Conservation (phyloP, 1,140 invertebrate species). For the Eumeta japonica region DNA sequence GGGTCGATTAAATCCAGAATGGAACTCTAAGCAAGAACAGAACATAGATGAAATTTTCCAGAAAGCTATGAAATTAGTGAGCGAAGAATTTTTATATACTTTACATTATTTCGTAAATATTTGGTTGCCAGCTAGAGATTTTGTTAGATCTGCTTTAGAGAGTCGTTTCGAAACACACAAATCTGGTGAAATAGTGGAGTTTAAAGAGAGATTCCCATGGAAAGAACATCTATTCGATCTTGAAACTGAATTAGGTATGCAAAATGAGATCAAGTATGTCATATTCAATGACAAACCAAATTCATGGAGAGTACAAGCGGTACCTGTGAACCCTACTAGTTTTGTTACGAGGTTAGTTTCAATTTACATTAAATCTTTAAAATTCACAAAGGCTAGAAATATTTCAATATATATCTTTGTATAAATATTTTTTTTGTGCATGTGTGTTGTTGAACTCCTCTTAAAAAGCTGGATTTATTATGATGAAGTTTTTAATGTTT, state of each 20-base stretch:
- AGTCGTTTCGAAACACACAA: slow-evolving; percentile 64
- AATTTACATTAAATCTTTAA: too few relatives aligned
- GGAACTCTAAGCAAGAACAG: slow-evolving; percentile 70
- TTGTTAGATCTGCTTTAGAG: slow-evolving; percentile 71
- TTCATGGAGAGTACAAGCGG: slow-evolving; percentile 78
- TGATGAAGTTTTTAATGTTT: too few relatives aligned
- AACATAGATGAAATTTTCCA: slow-evolving; percentile 64
- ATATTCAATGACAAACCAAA: slow-evolving; percentile 66
- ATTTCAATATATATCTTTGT: too few relatives aligned
- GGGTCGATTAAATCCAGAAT: slow-evolving; percentile 76
- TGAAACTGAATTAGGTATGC: slow-evolving; percentile 73
- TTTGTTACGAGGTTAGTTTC: slow-evolving; percentile 74
- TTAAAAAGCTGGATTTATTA: too few relatives aligned
- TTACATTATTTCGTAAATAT: slow-evolving; percentile 68
- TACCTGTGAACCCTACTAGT: slow-evolving; percentile 71
- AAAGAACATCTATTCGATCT: slow-evolving; percentile 82
- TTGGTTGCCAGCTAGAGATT: slow-evolving; percentile 82
- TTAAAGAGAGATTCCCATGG: slow-evolving; percentile 78
- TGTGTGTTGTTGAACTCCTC: too few relatives aligned
- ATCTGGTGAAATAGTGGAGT: slow-evolving; percentile 76
- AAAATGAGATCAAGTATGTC: slow-evolving; percentile 72
- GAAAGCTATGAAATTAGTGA: slow-evolving; percentile 78
- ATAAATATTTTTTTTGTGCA: too few relatives aligned
- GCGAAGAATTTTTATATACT: slow-evolving; percentile 76
- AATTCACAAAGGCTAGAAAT: too few relatives aligned